Evolutionary conservation across 2,797 vertebrate genomes (phyloP).

Genomic region (Mycteria americana): DNA sequence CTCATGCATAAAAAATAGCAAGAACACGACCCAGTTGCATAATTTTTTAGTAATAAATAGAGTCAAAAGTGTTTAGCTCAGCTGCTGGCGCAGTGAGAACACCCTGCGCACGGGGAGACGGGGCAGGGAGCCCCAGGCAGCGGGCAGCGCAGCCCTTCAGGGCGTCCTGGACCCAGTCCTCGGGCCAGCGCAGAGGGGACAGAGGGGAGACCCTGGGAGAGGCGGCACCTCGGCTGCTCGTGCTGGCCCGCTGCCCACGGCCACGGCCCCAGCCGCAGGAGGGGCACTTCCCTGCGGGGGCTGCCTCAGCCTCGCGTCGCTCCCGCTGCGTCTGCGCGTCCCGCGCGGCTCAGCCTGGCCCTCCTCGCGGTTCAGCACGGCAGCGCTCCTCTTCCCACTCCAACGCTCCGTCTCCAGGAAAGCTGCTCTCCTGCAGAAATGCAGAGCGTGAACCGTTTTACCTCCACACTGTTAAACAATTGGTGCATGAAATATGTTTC

Average conservation of each 20-base stretch:
- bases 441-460: not conserved
- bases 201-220: too few species aligned
- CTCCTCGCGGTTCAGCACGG: accelerated
- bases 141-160: not conserved
- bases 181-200: not conserved
- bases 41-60: constrained; percentile 66
- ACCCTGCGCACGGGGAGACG: not conserved
- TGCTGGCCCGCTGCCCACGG: accelerated
- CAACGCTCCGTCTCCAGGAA: not conserved
- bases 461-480: not conserved
- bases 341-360: accelerated
- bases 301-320: accelerated
- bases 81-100: not conserved
- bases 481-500: not conserved
- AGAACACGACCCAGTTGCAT: constrained; percentile 64
- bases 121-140: not conserved
- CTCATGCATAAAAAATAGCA: constrained; percentile 65
- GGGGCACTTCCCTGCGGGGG: accelerated
- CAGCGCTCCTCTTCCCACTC: not conserved
- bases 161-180: not conserved
- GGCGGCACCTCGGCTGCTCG: accelerated
- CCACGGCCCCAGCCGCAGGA: not conserved
- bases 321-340: accelerated
- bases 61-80: constrained; percentile 42
- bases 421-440: not conserved